These are phyloP conservation scores for Potamarius usumacintae DNA, from an alignment of 2,113 vertebrate genomes.

Conservation along the genomic window DNA sequence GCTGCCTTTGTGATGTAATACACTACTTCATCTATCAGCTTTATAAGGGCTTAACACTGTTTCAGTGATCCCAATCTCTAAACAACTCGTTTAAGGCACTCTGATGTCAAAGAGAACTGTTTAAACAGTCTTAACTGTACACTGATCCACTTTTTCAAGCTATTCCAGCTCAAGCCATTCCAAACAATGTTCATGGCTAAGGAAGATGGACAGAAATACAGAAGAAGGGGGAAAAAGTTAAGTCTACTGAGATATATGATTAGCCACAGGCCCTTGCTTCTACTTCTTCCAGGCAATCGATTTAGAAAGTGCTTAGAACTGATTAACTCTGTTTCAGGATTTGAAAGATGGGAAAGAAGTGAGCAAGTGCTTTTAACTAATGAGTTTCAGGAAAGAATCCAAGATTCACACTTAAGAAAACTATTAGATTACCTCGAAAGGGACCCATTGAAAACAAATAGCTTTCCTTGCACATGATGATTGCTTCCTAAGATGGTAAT, in stretches of 20 bases:
- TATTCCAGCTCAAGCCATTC: conserved; percentile 5
- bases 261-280: conserved; percentile 33
- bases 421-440: background rate
- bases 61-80: background rate
- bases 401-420: conserved; percentile 21
- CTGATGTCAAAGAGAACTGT: conserved; percentile 24
- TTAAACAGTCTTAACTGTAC: conserved; percentile 52
- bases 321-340: conserved; percentile 39
- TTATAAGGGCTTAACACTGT: background rate
- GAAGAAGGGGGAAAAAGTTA: background rate
- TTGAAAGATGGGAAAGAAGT: conserved; percentile 38
- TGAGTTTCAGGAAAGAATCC: background rate
- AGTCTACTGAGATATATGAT: conserved; percentile 38
- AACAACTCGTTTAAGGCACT: conserved; percentile 25
- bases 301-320: conserved; percentile 43
- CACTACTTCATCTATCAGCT: background rate
- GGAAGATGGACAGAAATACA: background rate
- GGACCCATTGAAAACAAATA: background rate
- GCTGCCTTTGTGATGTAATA: background rate
- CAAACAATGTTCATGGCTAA: conserved; percentile 55
- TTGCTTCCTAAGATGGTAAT: background rate
- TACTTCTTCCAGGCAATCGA: conserved; percentile 45
- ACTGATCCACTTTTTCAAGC: conserved; percentile 53
- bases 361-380: background rate
- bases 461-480: background rate